Evolutionary conservation across 2,113 vertebrate genomes (phyloP).

Genomic region (Leptobrachium leishanense): DNA sequence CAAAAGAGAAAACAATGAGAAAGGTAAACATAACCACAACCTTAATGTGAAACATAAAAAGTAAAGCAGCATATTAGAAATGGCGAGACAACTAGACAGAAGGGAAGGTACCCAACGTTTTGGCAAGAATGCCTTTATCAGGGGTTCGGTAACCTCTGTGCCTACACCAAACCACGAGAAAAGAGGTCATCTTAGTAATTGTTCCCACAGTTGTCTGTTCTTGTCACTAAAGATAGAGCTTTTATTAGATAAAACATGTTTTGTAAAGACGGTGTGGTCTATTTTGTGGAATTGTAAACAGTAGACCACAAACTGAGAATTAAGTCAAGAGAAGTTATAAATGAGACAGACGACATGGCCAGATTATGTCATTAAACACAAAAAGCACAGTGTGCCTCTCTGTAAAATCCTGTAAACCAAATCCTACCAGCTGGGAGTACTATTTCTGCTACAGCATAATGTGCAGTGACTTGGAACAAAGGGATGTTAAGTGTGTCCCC

Average conservation of each 20-base stretch:
- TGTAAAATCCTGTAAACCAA: slow-evolving; percentile 20
- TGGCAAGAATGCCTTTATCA: too few relatives aligned
- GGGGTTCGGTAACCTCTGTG: too few relatives aligned
- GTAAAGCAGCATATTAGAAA: too few relatives aligned
- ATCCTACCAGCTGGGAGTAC: slow-evolving; percentile 28
- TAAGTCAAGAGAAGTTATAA: slow-evolving; percentile 24
- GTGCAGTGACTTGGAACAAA: slow-evolving; percentile 23
- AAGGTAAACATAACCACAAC: too few relatives aligned
- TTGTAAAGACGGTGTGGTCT: slow-evolving; percentile 23
- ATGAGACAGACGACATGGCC: slow-evolving; percentile 20
- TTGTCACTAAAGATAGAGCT: neutral
- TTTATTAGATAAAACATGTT: slow-evolving; percentile 16
- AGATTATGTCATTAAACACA: slow-evolving; percentile 21
- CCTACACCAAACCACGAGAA: neutral
- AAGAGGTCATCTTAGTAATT: neutral
- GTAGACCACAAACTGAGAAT: neutral
- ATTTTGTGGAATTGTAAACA: slow-evolving; percentile 35
- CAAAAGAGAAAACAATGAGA: too few relatives aligned
- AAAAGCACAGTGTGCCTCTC: slow-evolving; percentile 5
- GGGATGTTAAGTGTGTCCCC: slow-evolving; percentile 2
- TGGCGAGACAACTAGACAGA: too few relatives aligned
- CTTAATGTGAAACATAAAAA: too few relatives aligned
- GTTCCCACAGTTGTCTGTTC: neutral
- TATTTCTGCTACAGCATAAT: slow-evolving; percentile 18
- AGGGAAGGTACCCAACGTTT: too few relatives aligned